Conservation (phyloP, 64 coral and sea anemone species). For the Cladopsammia gracilis region DNA sequence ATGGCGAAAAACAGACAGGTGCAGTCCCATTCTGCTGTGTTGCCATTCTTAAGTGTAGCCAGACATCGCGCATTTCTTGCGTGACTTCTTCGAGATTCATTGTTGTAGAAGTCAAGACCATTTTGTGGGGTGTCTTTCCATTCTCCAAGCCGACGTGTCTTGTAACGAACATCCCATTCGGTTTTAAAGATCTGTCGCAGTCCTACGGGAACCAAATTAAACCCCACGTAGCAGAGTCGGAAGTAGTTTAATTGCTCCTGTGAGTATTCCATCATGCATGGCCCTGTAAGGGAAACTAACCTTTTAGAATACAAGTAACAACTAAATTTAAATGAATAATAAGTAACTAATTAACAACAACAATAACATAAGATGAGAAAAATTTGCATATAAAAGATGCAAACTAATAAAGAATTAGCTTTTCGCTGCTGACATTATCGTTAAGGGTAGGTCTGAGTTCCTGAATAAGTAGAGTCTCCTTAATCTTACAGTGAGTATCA, state of each 20-base stretch:
- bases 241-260: constrained; percentile 4
- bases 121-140: constrained; percentile 23
- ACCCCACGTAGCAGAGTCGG: background rate
- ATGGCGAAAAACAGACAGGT: constrained; percentile 18
- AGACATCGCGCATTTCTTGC: background rate
- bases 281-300: too few species aligned
- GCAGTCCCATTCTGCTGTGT: constrained; percentile 51
- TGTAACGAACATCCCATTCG: constrained; percentile 20
- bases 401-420: too few species aligned
- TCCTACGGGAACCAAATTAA: background rate
- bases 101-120: constrained; percentile 19
- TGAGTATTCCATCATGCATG: background rate
- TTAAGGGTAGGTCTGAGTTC: too few species aligned
- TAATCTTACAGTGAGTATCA: too few species aligned
- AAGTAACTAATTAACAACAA: too few species aligned
- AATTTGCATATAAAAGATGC: too few species aligned
- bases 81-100: background rate
- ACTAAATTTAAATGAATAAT: too few species aligned
- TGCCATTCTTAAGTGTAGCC: background rate
- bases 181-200: constrained; percentile 12
- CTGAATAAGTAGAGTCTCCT: too few species aligned
- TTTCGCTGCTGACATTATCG: too few species aligned
- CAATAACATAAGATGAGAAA: too few species aligned
- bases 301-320: too few species aligned
- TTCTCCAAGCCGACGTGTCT: background rate